These are phyloP conservation scores for Chymomyza costata DNA, from an alignment of 1,140 invertebrate genomes.

Conservation along the genomic window DNA sequence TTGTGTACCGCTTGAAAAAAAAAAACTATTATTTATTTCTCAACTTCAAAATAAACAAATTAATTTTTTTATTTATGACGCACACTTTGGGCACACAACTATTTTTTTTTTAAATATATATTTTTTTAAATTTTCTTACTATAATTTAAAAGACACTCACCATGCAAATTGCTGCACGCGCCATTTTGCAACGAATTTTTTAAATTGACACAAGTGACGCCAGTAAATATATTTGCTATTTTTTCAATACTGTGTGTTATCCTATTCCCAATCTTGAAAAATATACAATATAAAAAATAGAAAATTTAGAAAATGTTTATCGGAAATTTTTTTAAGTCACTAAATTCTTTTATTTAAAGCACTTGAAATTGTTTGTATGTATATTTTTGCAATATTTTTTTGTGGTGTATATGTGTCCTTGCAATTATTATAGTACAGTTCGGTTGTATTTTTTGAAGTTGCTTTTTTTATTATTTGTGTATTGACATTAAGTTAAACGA, in stretches of 20 bases:
- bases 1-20: too few relatives aligned
- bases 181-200: constrained; percentile 64
- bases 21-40: too few relatives aligned
- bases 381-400: constrained; percentile 26
- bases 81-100: too few relatives aligned
- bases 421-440: constrained; percentile 1
- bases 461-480: constrained; percentile 17
- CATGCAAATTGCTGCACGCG: constrained; percentile 74
- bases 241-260: constrained; percentile 55
- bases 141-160: too few relatives aligned
- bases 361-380: constrained; percentile 4
- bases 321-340: constrained; percentile 8
- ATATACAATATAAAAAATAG: constrained; percentile 30
- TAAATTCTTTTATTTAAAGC: constrained; percentile 15
- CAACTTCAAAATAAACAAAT: too few relatives aligned
- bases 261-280: constrained; percentile 64
- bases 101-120: too few relatives aligned
- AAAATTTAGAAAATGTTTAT: constrained; percentile 40
- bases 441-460: constrained; percentile 10
- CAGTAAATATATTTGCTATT: constrained; percentile 50
- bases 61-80: too few relatives aligned
- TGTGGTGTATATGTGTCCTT: not conserved
- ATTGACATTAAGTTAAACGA: constrained; percentile 11
- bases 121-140: too few relatives aligned
- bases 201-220: constrained; percentile 60